phyloP scores from a whole-genome alignment of 2,113 vertebrate genomes.

The Polyodon spathula region DNA sequence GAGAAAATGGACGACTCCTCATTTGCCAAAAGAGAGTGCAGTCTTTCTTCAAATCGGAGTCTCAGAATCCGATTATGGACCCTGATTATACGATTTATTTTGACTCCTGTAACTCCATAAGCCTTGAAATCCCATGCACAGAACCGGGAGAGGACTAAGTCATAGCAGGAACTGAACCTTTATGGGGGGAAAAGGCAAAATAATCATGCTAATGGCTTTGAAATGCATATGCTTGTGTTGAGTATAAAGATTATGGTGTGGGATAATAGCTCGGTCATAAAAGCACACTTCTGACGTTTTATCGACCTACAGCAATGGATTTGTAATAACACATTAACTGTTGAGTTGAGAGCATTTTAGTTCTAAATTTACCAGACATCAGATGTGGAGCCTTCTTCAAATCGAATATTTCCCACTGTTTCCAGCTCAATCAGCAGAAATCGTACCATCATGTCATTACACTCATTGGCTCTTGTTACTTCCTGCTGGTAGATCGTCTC shows the following conservation, averaged over 20 bases:
- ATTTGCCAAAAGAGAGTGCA: conserved; percentile 51
- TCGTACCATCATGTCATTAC: conserved; percentile 44
- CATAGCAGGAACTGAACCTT: conserved; percentile 70
- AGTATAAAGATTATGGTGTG: too few relatives aligned
- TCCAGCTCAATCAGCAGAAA: conserved; percentile 69
- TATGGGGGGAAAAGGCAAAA: background rate
- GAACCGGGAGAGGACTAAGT: conserved; percentile 65
- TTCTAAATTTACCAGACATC: conserved; percentile 64
- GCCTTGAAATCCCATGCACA: conserved; percentile 56
- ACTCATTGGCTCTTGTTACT: conserved; percentile 45
- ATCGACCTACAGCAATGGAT: too few relatives aligned
- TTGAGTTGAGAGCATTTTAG: too few relatives aligned
- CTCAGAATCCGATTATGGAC: conserved; percentile 65
- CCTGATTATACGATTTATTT: conserved; percentile 60
- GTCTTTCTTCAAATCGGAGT: conserved; percentile 68
- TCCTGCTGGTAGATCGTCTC: conserved; percentile 45
- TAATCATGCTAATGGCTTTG: too few relatives aligned
- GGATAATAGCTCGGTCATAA: too few relatives aligned
- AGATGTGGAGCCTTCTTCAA: conserved; percentile 63
- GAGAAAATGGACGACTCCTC: conserved; percentile 32
- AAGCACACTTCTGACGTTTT: too few relatives aligned
- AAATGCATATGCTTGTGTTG: too few relatives aligned
- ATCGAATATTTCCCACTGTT: conserved; percentile 67
- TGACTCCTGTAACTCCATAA: conserved; percentile 51
- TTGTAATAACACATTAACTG: too few relatives aligned